Evolutionary conservation across 2,797 vertebrate genomes (phyloP).

Genomic region (Bufotes viridis): DNA sequence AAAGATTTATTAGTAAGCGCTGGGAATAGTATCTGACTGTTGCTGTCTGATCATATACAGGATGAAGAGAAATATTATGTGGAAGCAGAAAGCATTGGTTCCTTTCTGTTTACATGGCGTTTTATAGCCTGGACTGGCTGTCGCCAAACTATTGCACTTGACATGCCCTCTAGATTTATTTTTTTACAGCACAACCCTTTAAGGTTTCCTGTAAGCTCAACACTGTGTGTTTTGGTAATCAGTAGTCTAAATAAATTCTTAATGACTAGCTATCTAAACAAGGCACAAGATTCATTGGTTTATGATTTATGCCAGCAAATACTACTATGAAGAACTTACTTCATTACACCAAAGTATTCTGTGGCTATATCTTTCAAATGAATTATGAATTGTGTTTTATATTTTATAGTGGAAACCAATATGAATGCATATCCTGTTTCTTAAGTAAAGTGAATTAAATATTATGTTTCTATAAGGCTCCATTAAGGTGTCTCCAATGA

Average conservation of each 20-base stretch:
- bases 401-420: slow-evolving; percentile 11
- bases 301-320: slow-evolving; percentile 35
- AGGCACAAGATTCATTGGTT: slow-evolving; percentile 49
- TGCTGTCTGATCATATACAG: slow-evolving; percentile 70
- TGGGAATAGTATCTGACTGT: slow-evolving; percentile 70
- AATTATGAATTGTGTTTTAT: slow-evolving; percentile 30
- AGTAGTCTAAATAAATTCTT: slow-evolving; percentile 58
- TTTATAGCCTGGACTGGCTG: slow-evolving; percentile 65
- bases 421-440: neutral
- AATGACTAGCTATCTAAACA: slow-evolving; percentile 61
- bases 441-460: slow-evolving; percentile 1
- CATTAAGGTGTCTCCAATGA: neutral
- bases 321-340: neutral
- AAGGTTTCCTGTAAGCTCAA: slow-evolving; percentile 59
- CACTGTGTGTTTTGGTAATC: slow-evolving; percentile 56
- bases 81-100: slow-evolving; percentile 65
- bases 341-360: slow-evolving; percentile 23
- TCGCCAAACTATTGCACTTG: slow-evolving; percentile 66
- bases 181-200: slow-evolving; percentile 51
- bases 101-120: slow-evolving; percentile 63
- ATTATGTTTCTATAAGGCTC: neutral
- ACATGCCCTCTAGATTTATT: slow-evolving; percentile 60
- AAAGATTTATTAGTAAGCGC: slow-evolving; percentile 54
- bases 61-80: slow-evolving; percentile 71
- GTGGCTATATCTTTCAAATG: slow-evolving; percentile 1